Evolutionary conservation across 1,140 invertebrate genomes (phyloP).

Genomic region (Trissolcus basalis): DNA sequence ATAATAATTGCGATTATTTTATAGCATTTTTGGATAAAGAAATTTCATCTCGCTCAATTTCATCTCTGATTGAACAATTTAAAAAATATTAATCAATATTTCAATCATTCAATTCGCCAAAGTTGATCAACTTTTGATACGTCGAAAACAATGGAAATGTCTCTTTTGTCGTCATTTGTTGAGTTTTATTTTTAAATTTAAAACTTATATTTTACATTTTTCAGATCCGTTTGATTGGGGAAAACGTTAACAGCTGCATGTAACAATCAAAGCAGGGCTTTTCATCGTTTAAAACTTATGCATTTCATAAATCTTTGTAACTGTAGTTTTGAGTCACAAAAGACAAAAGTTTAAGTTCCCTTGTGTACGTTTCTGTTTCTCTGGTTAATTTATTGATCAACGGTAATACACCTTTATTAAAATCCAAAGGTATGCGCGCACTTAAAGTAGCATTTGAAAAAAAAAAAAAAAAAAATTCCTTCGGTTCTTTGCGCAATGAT

Average conservation of each 20-base stretch:
- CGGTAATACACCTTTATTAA: constrained; percentile 14
- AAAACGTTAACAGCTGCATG: no score
- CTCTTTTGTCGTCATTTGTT: no score
- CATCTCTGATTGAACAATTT: no score
- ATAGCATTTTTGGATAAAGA: neutral
- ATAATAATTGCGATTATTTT: constrained; percentile 8
- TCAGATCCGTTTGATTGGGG: no score
- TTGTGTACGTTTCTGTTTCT: constrained; percentile 25
- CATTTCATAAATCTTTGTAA: constrained; percentile 7
- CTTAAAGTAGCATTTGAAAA: constrained; percentile 19
- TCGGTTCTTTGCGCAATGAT: constrained; percentile 21
- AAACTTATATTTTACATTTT: no score
- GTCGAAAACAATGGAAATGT: no score
- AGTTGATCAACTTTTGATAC: no score
- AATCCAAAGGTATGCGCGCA: constrained; percentile 10
- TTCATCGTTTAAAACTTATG: no score
- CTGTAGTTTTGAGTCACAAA: neutral
- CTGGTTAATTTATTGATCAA: constrained; percentile 26
- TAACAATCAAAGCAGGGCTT: no score
- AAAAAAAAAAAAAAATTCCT: neutral
- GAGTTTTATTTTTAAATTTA: no score
- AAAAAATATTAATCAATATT: no score
- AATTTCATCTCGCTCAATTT: neutral
- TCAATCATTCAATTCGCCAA: no score
- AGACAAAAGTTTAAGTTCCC: constrained; percentile 6